Percentiles rank a stretch among this genome's conserved stretches.
Evolutionary conservation across 2,113 vertebrate genomes (phyloP).

Genomic region (Podiceps cristatus): DNA sequence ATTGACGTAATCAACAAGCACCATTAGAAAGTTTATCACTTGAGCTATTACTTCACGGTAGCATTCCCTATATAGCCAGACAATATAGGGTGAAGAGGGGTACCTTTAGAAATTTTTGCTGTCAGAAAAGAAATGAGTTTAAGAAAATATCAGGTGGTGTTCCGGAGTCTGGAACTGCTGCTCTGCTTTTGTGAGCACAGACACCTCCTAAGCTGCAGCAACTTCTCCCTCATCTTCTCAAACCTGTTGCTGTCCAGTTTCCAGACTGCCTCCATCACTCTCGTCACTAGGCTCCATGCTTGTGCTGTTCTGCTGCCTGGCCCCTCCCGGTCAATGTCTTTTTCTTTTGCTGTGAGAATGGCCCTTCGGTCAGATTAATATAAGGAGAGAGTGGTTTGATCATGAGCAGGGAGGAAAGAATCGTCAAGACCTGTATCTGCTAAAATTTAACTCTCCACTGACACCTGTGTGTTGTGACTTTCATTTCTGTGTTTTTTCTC

Average conservation of each 20-base stretch:
- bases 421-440: background rate
- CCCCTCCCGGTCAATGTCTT: background rate
- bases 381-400: background rate
- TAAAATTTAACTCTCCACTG: background rate
- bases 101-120: background rate
- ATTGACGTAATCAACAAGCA: background rate
- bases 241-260: background rate
- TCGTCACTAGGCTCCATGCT: background rate
- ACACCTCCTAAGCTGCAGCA: background rate
- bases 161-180: background rate
- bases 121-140: background rate
- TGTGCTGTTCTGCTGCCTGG: background rate
- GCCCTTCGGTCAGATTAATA: background rate
- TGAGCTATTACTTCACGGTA: background rate
- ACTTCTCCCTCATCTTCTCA: background rate
- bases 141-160: background rate
- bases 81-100: background rate
- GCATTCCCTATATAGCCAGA: background rate
- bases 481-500: background rate
- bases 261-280: background rate
- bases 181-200: background rate
- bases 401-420: background rate
- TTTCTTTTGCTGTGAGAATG: fast-evolving
- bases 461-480: background rate
- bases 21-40: background rate